phyloP scores from a whole-genome alignment of 2,888 invertebrate genomes.

The Pterobdella sp. region DNA sequence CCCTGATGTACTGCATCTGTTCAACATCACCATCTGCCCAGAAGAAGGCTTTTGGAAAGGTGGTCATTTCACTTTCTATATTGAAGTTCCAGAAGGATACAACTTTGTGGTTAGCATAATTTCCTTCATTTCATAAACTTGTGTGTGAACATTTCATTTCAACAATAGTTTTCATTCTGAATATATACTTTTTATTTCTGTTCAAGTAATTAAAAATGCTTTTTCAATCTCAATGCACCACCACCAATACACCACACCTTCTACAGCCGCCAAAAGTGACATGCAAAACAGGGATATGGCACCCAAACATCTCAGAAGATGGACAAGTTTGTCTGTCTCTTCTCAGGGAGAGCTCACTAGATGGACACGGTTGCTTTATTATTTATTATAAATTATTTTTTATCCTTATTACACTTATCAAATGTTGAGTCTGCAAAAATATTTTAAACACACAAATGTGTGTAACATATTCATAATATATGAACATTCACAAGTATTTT shows the following conservation, averaged over 20 bases:
- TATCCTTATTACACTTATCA: too few species aligned
- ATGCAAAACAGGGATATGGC: constrained; percentile 85
- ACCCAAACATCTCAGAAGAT: constrained; percentile 86
- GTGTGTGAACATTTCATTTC: background rate
- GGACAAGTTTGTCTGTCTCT: constrained; percentile 87
- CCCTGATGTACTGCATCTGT: constrained; percentile 72
- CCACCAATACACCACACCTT: constrained; percentile 7
- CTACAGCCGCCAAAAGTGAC: constrained; percentile 79
- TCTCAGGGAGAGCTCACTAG: constrained; percentile 79
- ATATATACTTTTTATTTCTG: background rate
- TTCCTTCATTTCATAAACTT: background rate
- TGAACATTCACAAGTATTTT: too few species aligned
- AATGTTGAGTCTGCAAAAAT: too few species aligned
- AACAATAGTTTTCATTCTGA: background rate
- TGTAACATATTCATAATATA: too few species aligned
- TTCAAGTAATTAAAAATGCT: background rate
- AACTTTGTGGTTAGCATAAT: constrained; percentile 76
- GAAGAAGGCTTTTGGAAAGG: constrained; percentile 85
- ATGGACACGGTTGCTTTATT: constrained; percentile 72
- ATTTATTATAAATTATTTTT: too few species aligned
- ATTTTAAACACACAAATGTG: too few species aligned
- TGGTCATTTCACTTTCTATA: constrained; percentile 75
- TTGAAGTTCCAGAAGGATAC: constrained; percentile 83
- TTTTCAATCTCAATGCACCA: background rate
- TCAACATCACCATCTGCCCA: constrained; percentile 72